Evolutionary conservation across 2,888 invertebrate genomes (phyloP), one percentile per base, ranked within the genome.

Genomic region (Synergus gifuensis): DNA sequence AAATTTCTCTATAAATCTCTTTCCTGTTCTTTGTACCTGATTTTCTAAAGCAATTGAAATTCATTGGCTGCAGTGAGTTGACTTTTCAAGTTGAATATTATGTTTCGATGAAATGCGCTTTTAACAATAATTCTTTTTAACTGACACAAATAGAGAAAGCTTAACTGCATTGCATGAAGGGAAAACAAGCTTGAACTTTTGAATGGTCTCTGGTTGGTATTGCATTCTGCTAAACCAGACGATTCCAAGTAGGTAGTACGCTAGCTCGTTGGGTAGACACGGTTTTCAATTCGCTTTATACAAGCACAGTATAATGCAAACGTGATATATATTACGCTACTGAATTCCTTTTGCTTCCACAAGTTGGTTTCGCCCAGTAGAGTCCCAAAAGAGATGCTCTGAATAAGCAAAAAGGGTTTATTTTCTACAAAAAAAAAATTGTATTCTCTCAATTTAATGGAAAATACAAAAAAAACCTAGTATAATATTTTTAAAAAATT

Each of bases 221-320:
- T 69, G 69, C 67, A 67, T 67, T 46, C 42, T 46, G 44, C 44
- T 67, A 67, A 67, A 67, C 69, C 69, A 69, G 46, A 69, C 46
- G 69, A 69, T 69, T 69, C 28, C 54, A 54, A 54, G 54, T 69
- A 22, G 22, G 46, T 36, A 36, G 36, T 69, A 28, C 69, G 46
- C 46, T 49, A 46, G 69, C 69, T 46, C 49, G 46, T 69, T 69
- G 67, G 67, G 46, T 69, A 69, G 46, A 46, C 67, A 69, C 49
- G 69, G 69, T 69, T 69, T 67, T 67, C 67, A 67, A 46, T 67
- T 67, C 67, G 67, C 67, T 67, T 49, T 49, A 69, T 69, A 36
- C 69, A 69, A 69, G 28, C 49, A 46, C 49, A 22, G 69, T 69
- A 69, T 69, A 69, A 69, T 69, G 49, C 69, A 69, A 69, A 49